Percentiles rank a stretch among this genome's conserved stretches.
phyloP scores from a whole-genome alignment of 1,140 invertebrate genomes.

The Lordiphosa clarofinis region DNA sequence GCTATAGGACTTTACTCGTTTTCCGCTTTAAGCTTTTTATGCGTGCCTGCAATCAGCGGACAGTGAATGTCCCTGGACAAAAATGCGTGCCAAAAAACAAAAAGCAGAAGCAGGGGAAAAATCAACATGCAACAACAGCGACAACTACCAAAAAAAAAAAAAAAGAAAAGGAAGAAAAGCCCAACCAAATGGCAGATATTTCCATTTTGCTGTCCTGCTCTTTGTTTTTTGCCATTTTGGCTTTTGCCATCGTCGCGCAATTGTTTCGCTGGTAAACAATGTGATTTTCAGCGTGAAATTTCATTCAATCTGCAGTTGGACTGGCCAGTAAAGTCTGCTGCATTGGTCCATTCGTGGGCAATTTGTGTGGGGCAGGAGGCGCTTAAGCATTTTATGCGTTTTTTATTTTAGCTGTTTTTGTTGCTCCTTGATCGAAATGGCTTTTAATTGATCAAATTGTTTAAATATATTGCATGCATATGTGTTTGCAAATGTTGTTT shows the following conservation, averaged over 20 bases:
- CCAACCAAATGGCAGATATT: slow-evolving; percentile 37
- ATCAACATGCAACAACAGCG: slow-evolving; percentile 61
- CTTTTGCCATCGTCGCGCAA: slow-evolving; percentile 24
- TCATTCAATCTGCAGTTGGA: slow-evolving; percentile 54
- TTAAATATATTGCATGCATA: slow-evolving; percentile 46
- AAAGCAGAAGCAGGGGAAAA: slow-evolving; percentile 19
- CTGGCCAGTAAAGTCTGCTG: background rate
- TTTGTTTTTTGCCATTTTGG: slow-evolving; percentile 25
- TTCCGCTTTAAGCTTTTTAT: slow-evolving; percentile 45
- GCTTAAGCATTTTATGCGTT: slow-evolving; percentile 10
- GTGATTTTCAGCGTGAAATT: slow-evolving; percentile 75
- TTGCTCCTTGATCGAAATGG: slow-evolving; percentile 35
- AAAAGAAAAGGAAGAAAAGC: slow-evolving; percentile 1
- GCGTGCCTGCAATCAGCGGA: slow-evolving; percentile 63
- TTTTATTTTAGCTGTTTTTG: slow-evolving; percentile 19
- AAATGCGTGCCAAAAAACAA: slow-evolving; percentile 43
- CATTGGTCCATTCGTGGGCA: slow-evolving; percentile 38
- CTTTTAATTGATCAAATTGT: slow-evolving; percentile 72
- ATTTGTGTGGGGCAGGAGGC: slow-evolving; percentile 31
- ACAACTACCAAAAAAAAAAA: slow-evolving; percentile 13
- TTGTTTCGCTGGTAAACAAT: slow-evolving; percentile 65
- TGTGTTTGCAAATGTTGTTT: slow-evolving; percentile 3
- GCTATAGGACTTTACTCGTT: background rate
- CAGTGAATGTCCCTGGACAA: slow-evolving; percentile 44
- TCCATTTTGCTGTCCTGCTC: slow-evolving; percentile 10